These are phyloP conservation scores for Drosophila arizonae DNA, from an alignment of 1,140 invertebrate genomes.

Conservation along the genomic window DNA sequence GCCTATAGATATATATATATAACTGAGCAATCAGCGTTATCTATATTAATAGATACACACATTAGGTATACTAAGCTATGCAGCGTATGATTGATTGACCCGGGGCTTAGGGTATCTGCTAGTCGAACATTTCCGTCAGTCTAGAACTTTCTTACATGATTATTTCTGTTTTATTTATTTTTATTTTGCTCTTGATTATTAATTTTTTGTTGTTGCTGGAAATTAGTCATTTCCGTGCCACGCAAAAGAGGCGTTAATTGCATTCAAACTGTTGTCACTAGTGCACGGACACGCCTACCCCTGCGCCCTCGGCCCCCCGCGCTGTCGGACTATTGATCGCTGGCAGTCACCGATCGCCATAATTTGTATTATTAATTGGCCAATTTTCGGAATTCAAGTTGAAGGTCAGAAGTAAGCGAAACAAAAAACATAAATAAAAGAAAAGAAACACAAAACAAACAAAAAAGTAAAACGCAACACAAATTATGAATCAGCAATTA, in stretches of 20 bases:
- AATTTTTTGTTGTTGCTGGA: constrained; percentile 25
- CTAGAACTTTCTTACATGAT: no score
- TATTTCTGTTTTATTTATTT: constrained; percentile 1
- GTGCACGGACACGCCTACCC: constrained; percentile 20
- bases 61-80: no score
- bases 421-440: constrained; percentile 21
- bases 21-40: no score
- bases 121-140: no score
- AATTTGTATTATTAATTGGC: constrained; percentile 77
- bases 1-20: no score
- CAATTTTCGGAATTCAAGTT: constrained; percentile 80
- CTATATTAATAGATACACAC: no score
- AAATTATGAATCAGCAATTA: constrained; percentile 50
- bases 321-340: constrained; percentile 1
- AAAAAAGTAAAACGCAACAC: constrained; percentile 39
- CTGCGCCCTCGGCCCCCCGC: not conserved
- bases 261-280: constrained; percentile 71
- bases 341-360: constrained; percentile 55
- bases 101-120: no score
- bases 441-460: constrained; percentile 29
- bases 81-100: no score
- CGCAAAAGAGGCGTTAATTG: constrained; percentile 67
- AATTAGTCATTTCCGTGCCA: constrained; percentile 73
- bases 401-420: constrained; percentile 63
- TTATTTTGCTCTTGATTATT: constrained; percentile 1